Evolutionary conservation across 53 echinoderm and acorn worm species (phyloP).

Genomic region (Zoroaster sp.): DNA sequence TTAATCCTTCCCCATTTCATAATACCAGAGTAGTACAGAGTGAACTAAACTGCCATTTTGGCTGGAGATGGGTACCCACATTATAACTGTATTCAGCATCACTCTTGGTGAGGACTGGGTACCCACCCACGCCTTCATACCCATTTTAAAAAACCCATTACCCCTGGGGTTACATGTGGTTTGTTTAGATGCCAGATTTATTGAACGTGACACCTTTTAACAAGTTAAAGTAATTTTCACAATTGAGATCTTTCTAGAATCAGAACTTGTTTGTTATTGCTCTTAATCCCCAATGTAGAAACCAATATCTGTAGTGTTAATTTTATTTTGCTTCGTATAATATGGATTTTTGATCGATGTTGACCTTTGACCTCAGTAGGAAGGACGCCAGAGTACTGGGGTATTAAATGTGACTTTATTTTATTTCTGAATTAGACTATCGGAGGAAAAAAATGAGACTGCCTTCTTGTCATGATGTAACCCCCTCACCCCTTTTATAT

Average conservation of each 20-base stretch:
- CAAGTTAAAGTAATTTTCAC: constrained; percentile 41
- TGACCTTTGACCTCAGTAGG: constrained; percentile 30
- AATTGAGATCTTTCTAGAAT: constrained; percentile 15
- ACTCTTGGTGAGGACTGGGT: not conserved
- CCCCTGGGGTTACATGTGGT: not conserved
- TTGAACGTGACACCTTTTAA: not conserved
- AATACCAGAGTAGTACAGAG: not conserved
- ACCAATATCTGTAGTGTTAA: constrained; percentile 1
- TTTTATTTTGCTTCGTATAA: not conserved
- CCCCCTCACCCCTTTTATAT: constrained; percentile 50
- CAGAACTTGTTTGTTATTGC: not conserved
- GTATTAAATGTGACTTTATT: constrained; percentile 26
- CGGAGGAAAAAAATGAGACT: not conserved
- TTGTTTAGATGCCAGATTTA: constrained; percentile 4
- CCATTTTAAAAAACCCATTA: constrained; percentile 3
- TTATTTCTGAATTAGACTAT: constrained; percentile 30
- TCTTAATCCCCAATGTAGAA: constrained; percentile 11
- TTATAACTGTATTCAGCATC: constrained; percentile 13
- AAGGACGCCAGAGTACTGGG: not conserved
- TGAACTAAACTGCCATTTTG: not conserved
- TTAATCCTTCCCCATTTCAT: not conserved
- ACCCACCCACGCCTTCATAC: not conserved
- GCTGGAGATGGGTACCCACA: constrained; percentile 5
- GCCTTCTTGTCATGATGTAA: not conserved
- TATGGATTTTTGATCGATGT: constrained; percentile 7